Evolutionary conservation across 37 sponge, comb jelly and placozoan genomes (phyloP), one percentile per base, ranked within the genome.

Genomic region (Axinella damicornis): DNA sequence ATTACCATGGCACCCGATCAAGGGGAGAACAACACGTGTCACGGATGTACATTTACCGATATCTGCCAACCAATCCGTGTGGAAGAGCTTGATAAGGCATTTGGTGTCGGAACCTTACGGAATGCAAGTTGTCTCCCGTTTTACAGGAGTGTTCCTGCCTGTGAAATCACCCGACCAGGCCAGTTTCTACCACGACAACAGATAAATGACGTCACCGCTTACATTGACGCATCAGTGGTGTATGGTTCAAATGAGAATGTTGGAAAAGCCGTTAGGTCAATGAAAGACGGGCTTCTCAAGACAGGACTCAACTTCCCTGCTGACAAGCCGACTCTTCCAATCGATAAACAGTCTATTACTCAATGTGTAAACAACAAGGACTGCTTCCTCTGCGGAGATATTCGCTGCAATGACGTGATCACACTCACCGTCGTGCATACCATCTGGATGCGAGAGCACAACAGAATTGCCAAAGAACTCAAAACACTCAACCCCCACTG

Each of bases 361-460:
- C n/a, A n/a, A n/a, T n/a, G n/a, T n/a, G n/a, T n/a, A n/a, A n/a
- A n/a, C n/a, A n/a, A n/a, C n/a, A n/a, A n/a, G n/a, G n/a, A n/a
- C n/a, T n/a, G n/a, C n/a, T n/a, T n/a, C n/a, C n/a, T n/a, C n/a
- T n/a, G n/a, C n/a, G 96, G 96, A 14, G 96, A 95, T 71, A 30
- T 76, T 12, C 81, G 96, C 1, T 82, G 68, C 41, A 95, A 92
- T 54, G 93, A 92, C 58, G 81, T 88, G 21, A 38, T 88, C 0
- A 55, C 69, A 12, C 66, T 96, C 17, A 90, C 92, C 18, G 82
- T 90, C 0, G 79, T 96, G 80, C 97, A 96, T 62, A 96, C 94
- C 21, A 73, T 96, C 58, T 96, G 82, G 81, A 61, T 93, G 72
- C 78, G 97, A 53, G 94, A 96, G 65, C 97, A 96, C 83, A 96